Conservation (phyloP, 2,888 invertebrate genomes). For the Chromoteleia sp. region DNA sequence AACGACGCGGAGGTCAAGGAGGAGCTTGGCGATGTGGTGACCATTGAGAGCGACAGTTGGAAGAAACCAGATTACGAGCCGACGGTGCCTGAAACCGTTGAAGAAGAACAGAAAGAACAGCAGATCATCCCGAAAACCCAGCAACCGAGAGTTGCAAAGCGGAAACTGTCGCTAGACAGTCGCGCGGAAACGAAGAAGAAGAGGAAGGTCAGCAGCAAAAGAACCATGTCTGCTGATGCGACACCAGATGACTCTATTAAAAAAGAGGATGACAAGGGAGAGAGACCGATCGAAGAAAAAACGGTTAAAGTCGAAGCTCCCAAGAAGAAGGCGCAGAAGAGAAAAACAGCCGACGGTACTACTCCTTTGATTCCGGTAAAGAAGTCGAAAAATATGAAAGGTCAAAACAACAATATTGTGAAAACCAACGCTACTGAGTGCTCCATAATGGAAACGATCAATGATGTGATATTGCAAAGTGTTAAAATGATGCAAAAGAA, state of each 20-base stretch:
- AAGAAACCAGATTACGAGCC: conserved; percentile 83
- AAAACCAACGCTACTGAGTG: conserved; percentile 76
- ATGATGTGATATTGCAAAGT: conserved; percentile 81
- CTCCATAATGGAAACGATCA: conserved; percentile 83
- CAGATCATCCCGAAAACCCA: conserved; percentile 33
- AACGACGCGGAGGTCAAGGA: conserved; percentile 83
- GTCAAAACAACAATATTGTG: conserved; percentile 73
- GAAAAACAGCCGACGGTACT: conserved; percentile 70
- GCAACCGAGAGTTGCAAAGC: conserved; percentile 77
- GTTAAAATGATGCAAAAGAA: conserved; percentile 81
- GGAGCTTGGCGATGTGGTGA: conserved; percentile 86
- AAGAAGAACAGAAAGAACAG: conserved; percentile 39
- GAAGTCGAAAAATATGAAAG: conserved; percentile 79
- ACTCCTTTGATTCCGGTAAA: conserved; percentile 72
- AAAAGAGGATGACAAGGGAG: conserved; percentile 74
- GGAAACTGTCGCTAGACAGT: conserved; percentile 85
- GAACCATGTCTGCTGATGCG: conserved; percentile 24
- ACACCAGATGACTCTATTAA: conserved; percentile 56
- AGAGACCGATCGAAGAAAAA: conserved; percentile 18
- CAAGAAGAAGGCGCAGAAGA: conserved; percentile 57
- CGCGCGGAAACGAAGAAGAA: conserved; percentile 74
- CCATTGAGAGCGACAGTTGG: conserved; percentile 85
- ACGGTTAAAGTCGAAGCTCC: conserved; percentile 22
- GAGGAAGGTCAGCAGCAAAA: conserved; percentile 44
- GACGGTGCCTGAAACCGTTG: conserved; percentile 78